Percentiles rank a stretch among this genome's conserved stretches.
phyloP scores from a whole-genome alignment of 2,113 vertebrate species.

The Dendropsophus ebraccatus region DNA sequence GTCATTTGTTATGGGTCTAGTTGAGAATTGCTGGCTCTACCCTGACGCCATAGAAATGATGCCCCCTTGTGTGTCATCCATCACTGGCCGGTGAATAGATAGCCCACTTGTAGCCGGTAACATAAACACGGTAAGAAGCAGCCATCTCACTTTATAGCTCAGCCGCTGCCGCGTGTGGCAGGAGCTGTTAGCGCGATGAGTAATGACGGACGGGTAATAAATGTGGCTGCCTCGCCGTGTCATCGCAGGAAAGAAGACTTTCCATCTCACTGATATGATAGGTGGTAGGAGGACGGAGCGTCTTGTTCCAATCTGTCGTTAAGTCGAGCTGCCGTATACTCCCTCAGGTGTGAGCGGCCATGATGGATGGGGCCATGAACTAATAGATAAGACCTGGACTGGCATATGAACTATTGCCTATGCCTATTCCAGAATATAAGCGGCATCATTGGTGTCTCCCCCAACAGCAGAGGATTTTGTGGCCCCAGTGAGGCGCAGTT shows the following conservation, averaged over 20 bases:
- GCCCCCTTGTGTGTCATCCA: neutral
- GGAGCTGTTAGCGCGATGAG: neutral
- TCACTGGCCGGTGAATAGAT: no score
- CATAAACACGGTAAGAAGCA: neutral
- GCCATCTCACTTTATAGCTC: neutral
- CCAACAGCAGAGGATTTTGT: neutral
- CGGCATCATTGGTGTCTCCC: neutral
- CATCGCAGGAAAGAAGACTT: neutral
- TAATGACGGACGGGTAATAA: neutral
- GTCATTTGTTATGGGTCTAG: no score
- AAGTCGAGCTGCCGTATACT: neutral
- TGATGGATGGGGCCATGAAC: neutral
- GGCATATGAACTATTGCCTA: neutral
- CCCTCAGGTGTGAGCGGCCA: neutral
- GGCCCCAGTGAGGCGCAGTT: no score
- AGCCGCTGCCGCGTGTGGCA: neutral
- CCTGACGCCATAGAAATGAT: neutral
- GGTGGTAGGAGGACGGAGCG: neutral
- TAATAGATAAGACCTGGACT: neutral
- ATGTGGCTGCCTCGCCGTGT: neutral
- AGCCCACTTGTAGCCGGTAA: neutral
- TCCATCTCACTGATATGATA: slow-evolving; percentile 3
- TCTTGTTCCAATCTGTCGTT: neutral
- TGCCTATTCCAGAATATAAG: neutral
- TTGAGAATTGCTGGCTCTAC: no score